These are phyloP conservation scores for Alviniconcha strummeri DNA, from an alignment of 2,888 invertebrate genomes.

Conservation along the genomic window DNA sequence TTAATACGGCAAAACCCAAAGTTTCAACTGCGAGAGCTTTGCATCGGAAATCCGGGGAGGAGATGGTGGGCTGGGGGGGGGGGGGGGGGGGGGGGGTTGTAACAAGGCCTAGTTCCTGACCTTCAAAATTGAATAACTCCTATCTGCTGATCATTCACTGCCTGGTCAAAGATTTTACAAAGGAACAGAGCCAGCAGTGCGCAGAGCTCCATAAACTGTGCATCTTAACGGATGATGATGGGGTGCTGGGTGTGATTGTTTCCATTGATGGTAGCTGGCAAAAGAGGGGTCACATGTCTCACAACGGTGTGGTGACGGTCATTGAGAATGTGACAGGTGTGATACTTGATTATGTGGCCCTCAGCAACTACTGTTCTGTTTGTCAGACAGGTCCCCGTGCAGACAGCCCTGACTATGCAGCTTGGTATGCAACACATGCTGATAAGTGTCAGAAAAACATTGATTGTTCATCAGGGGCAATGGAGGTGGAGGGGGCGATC, in stretches of 20 bases:
- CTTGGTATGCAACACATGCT: not conserved
- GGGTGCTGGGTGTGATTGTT: not conserved
- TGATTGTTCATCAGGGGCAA: not conserved
- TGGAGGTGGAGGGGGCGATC: slow-evolving; percentile 10
- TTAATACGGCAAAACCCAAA: too few relatives aligned
- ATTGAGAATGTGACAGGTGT: not conserved
- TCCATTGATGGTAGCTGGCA: slow-evolving; percentile 12
- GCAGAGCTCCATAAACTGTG: too few relatives aligned
- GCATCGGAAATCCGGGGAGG: too few relatives aligned
- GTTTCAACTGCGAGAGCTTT: too few relatives aligned
- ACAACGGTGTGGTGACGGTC: not conserved
- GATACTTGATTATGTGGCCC: not conserved
- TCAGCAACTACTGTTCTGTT: not conserved
- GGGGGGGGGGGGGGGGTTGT: too few relatives aligned
- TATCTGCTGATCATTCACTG: too few relatives aligned
- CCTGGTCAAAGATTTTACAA: too few relatives aligned
- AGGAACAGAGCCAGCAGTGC: too few relatives aligned
- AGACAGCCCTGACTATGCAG: not conserved
- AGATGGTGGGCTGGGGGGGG: too few relatives aligned
- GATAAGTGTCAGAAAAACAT: slow-evolving; percentile 8
- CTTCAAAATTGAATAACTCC: too few relatives aligned
- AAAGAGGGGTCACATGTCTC: not conserved
- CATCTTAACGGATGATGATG: not conserved
- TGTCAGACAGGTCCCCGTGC: not conserved
- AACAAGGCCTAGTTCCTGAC: too few relatives aligned